These are phyloP conservation scores for Platynereis dumerilii DNA, from an alignment of 2,888 invertebrate species.

Conservation along the genomic window DNA sequence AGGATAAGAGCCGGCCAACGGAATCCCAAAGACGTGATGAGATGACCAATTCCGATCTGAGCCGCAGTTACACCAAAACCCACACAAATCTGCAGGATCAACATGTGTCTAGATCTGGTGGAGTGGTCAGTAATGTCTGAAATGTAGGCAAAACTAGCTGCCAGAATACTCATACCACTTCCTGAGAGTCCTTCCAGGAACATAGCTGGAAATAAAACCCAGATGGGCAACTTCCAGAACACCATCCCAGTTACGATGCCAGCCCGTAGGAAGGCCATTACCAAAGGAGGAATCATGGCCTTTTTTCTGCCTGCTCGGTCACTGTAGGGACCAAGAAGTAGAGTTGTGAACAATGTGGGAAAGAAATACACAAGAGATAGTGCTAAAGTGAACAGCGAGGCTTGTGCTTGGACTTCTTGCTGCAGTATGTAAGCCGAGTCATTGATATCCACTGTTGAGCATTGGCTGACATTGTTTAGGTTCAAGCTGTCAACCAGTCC, in stretches of 20 bases:
- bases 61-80: not conserved
- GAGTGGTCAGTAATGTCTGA: not conserved
- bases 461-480: not conserved
- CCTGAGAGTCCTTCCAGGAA: not conserved
- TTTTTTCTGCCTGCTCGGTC: not conserved
- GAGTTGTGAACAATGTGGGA: not conserved
- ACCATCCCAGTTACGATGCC: not conserved
- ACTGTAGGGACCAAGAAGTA: not conserved
- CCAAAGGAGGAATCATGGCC: not conserved
- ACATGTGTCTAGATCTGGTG: not conserved
- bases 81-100: not conserved
- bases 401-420: not conserved
- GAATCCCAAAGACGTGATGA: not conserved
- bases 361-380: not conserved
- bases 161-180: not conserved
- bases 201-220: not conserved
- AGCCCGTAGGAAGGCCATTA: not conserved
- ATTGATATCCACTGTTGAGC: no score
- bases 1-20: not conserved
- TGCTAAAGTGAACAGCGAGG: not conserved
- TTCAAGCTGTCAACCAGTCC: not conserved
- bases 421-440: not conserved
- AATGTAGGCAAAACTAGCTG: slow-evolving; percentile 1
- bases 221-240: not conserved
- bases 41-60: not conserved